Conservation (phyloP, 2,113 vertebrate genomes). For the Gobiocypris rarus region DNA sequence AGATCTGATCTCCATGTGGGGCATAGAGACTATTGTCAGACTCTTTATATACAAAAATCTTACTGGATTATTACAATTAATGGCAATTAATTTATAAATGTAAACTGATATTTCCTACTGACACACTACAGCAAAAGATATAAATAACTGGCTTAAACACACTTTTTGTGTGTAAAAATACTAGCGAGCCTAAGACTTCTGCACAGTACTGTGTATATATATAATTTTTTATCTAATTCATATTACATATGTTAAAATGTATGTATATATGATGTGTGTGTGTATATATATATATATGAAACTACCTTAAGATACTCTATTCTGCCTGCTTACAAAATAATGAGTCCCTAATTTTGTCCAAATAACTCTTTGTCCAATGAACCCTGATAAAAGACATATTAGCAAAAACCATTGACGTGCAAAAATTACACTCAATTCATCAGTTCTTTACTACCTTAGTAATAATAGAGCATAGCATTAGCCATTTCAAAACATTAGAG, state of each 20-base stretch:
- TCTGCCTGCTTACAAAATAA: conserved; percentile 7
- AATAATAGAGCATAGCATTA: conserved; percentile 65
- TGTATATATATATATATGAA: background rate
- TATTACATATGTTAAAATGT: background rate
- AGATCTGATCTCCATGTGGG: no score
- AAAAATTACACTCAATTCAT: conserved; percentile 78
- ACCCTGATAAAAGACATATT: conserved; percentile 43
- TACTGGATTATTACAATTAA: no score
- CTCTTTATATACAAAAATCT: no score
- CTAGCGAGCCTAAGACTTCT: no score
- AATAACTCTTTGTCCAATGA: conserved; percentile 30
- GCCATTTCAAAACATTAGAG: conserved; percentile 70
- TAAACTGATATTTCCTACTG: no score
- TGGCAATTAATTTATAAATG: no score
- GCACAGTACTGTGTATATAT: no score
- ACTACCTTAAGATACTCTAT: background rate
- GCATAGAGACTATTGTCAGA: no score
- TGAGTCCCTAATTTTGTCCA: conserved; percentile 14
- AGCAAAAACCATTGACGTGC: conserved; percentile 67
- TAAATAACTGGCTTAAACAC: no score
- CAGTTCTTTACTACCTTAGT: conserved; percentile 67
- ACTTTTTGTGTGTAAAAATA: no score
- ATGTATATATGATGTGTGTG: background rate
- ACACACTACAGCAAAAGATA: no score
- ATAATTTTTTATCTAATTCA: no score